phyloP scores from a whole-genome alignment of 2,113 vertebrate genomes.

The Synodontis membranacea region DNA sequence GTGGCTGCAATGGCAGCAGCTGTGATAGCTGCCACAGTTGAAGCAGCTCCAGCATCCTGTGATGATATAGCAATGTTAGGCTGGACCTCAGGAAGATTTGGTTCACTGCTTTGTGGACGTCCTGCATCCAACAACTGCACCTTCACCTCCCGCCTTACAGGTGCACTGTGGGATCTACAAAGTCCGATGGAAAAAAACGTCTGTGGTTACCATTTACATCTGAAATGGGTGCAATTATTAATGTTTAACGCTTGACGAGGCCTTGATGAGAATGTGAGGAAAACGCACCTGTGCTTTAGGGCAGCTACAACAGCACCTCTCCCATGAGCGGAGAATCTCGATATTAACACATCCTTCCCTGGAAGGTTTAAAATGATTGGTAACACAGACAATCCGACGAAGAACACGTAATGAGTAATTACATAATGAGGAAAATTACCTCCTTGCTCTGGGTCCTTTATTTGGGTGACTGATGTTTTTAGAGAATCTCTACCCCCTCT shows the following conservation, averaged over 20 bases:
- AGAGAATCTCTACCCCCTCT: constrained; percentile 22
- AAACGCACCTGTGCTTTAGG: constrained; percentile 82
- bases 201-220: not conserved
- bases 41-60: constrained; percentile 61
- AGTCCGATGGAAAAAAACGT: not conserved
- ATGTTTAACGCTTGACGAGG: not conserved
- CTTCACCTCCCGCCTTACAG: constrained; percentile 76
- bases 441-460: constrained; percentile 5
- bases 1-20: constrained; percentile 79
- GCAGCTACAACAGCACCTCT: constrained; percentile 76
- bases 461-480: not conserved
- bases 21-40: constrained; percentile 76
- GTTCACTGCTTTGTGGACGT: constrained; percentile 20
- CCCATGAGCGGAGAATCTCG: constrained; percentile 75
- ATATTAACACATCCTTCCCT: constrained; percentile 81
- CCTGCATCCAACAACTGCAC: constrained; percentile 76
- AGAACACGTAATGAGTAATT: not conserved
- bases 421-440: not conserved
- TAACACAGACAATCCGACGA: not conserved
- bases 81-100: constrained; percentile 12
- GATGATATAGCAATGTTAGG: constrained; percentile 44
- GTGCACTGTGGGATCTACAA: constrained; percentile 72
- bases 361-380: constrained; percentile 12
- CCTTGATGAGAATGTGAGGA: not conserved
- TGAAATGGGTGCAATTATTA: not conserved